These are phyloP conservation scores for Crioceris asparagi DNA, from an alignment of 2,888 invertebrate genomes.

Conservation along the genomic window DNA sequence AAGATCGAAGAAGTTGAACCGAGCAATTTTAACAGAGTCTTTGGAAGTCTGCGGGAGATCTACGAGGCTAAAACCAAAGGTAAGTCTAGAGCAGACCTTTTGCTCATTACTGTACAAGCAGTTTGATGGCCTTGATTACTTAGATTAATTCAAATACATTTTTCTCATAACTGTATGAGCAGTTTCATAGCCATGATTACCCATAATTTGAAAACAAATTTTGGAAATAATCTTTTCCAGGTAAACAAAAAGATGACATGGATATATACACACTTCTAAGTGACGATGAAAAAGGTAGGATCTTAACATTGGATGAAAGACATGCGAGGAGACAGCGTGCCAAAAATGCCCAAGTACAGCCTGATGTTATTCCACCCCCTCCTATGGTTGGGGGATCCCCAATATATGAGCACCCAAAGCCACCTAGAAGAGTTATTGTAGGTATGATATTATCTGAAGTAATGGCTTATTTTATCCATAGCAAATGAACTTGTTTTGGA, in stretches of 20 bases:
- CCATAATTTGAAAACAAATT: no score
- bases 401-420: no score
- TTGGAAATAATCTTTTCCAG: conserved; percentile 10
- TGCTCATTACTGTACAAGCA: neutral
- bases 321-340: conserved; percentile 64
- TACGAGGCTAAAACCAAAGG: conserved; percentile 53
- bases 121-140: neutral
- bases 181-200: no score
- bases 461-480: no score
- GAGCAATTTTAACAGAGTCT: conserved; percentile 38
- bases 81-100: conserved; percentile 10
- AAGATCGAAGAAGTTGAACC: conserved; percentile 5
- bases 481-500: no score
- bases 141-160: no score
- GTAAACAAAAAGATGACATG: neutral
- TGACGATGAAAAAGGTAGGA: conserved; percentile 48
- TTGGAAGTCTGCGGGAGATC: conserved; percentile 64
- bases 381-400: no score
- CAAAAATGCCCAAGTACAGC: conserved; percentile 42
- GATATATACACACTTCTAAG: conserved; percentile 27
- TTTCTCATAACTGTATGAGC: no score
- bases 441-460: no score
- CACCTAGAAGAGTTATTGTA: no score
- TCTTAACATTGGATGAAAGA: conserved; percentile 60
- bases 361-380: conserved; percentile 59